A percentile compares a stretch with the other conserved stretches of the same genome.
These are phyloP conservation scores for Ernsta delagoae DNA, from an alignment of 2,888 invertebrate species.

Conservation along the genomic window DNA sequence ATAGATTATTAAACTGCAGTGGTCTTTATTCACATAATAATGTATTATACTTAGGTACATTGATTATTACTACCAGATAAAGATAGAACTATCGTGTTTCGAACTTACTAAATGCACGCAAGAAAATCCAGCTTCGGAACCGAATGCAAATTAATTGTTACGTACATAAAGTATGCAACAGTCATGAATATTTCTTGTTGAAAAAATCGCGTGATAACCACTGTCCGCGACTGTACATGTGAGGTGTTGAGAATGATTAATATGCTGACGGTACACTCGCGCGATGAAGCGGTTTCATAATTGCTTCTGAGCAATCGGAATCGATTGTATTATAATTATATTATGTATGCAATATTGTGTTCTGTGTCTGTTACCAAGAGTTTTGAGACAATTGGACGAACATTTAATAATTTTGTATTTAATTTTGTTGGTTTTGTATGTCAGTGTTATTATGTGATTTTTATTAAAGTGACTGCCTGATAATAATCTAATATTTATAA, in stretches of 20 bases:
- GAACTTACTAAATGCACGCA: background rate
- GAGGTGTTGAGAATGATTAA: conserved; percentile 34
- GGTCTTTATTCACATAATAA: no score
- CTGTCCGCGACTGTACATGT: conserved; percentile 34
- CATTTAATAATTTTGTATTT: background rate
- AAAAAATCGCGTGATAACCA: conserved; percentile 20
- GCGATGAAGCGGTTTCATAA: conserved; percentile 36
- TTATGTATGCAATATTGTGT: conserved; percentile 18
- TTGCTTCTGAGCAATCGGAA: conserved; percentile 31
- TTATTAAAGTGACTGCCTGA: no score
- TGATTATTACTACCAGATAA: background rate
- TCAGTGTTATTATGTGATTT: no score
- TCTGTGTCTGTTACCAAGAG: background rate
- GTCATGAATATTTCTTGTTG: background rate
- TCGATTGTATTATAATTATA: conserved; percentile 15
- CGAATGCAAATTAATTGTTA: conserved; percentile 9
- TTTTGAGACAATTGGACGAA: background rate
- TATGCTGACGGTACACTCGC: conserved; percentile 39
- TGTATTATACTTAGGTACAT: no score
- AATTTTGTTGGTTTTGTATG: no score
- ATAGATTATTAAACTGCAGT: no score
- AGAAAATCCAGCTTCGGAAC: conserved; percentile 6
- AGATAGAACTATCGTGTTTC: background rate
- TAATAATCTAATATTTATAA: no score
- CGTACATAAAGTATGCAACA: conserved; percentile 9